phyloP scores from a whole-genome alignment of 2,888 invertebrate species.

The Zaprionus bogoriensis region DNA sequence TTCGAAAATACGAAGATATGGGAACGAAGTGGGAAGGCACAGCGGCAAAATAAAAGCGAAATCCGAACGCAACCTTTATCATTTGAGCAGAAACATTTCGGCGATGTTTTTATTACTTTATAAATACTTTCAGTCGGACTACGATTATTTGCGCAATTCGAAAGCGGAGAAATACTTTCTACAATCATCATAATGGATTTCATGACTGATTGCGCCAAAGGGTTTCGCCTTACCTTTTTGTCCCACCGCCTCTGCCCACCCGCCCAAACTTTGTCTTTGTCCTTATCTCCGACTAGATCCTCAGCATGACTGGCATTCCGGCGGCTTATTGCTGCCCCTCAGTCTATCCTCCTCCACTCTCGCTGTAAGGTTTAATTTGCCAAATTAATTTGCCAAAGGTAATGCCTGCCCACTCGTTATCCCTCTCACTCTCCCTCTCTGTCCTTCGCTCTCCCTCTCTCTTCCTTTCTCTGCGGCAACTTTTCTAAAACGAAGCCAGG shows the following conservation, averaged over 20 bases:
- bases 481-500: slow-evolving; percentile 25
- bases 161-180: slow-evolving; percentile 52
- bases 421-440: not conserved
- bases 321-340: slow-evolving; percentile 22
- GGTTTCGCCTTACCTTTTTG: slow-evolving; percentile 38
- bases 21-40: not conserved
- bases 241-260: not conserved
- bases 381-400: slow-evolving; percentile 64
- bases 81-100: slow-evolving; percentile 55
- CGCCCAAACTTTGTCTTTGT: not conserved
- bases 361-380: slow-evolving; percentile 46
- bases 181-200: slow-evolving; percentile 58
- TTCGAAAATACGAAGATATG: not conserved
- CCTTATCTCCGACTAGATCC: not conserved
- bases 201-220: slow-evolving; percentile 53
- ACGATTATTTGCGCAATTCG: slow-evolving; percentile 61
- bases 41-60: not conserved
- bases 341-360: not conserved
- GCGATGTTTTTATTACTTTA: slow-evolving; percentile 77
- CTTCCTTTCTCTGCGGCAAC: not conserved
- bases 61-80: slow-evolving; percentile 52
- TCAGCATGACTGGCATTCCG: slow-evolving; percentile 37
- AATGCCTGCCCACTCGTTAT: slow-evolving; percentile 8
- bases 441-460: not conserved
- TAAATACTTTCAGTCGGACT: slow-evolving; percentile 66